Conservation (phyloP, 2,113 vertebrate species). For the Forbesichthys papilliferus region DNA sequence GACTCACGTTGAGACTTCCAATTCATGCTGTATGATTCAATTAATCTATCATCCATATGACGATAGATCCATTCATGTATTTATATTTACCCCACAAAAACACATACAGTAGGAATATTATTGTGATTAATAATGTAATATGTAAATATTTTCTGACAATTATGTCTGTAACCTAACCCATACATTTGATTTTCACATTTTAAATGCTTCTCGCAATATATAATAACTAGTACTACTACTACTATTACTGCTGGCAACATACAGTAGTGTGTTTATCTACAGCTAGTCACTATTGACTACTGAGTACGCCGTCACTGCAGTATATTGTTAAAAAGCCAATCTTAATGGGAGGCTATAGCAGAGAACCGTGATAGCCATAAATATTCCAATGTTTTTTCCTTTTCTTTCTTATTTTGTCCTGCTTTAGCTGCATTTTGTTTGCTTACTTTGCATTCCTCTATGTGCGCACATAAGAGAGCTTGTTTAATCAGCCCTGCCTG, state of each 20-base stretch:
- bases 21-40: conserved; percentile 1
- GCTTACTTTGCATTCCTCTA: conserved; percentile 71
- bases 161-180: too few species aligned
- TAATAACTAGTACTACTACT: neutral
- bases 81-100: neutral
- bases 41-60: conserved; percentile 2
- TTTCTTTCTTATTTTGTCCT: conserved; percentile 31
- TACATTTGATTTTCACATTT: neutral
- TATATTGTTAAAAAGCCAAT: neutral
- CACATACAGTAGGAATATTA: neutral
- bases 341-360: conserved; percentile 6
- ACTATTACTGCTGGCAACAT: neutral
- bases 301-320: neutral
- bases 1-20: conserved; percentile 13
- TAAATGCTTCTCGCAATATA: neutral
- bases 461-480: conserved; percentile 56
- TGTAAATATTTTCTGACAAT: too few species aligned
- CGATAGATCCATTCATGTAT: neutral
- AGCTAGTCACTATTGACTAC: neutral
- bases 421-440: conserved; percentile 61
- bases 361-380: conserved; percentile 38
- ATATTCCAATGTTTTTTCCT: conserved; percentile 54
- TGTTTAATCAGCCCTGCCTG: conserved; percentile 67
- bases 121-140: conserved; percentile 11
- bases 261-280: neutral